A percentile compares a stretch with the other conserved stretches of the same genome.
phyloP scores from a whole-genome alignment of 2,888 invertebrate species.

The Pseudococcus jackbeardsleyi region DNA sequence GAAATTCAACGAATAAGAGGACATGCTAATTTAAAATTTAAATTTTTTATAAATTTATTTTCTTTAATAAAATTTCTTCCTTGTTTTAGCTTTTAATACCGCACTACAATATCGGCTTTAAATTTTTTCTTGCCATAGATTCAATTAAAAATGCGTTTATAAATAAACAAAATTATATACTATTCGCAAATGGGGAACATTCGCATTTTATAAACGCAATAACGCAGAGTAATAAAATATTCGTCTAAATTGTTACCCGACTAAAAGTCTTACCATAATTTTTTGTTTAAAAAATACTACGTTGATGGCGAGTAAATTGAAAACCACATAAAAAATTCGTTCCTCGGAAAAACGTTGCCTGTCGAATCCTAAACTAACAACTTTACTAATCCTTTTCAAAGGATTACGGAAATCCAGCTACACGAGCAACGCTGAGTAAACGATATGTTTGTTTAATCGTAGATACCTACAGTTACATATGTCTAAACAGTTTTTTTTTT shows the following conservation, averaged over 20 bases:
- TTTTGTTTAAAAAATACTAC: slow-evolving; percentile 38
- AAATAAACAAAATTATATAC: slow-evolving; percentile 3
- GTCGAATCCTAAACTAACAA: slow-evolving; percentile 55
- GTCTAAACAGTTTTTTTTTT: slow-evolving; percentile 1
- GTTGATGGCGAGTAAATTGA: slow-evolving; percentile 46
- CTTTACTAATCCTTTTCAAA: slow-evolving; percentile 46
- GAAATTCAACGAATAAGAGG: slow-evolving; percentile 40
- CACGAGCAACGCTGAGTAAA: slow-evolving; percentile 20
- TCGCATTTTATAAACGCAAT: slow-evolving; percentile 18
- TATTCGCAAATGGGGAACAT: background rate
- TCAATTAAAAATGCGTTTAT: background rate
- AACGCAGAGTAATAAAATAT: slow-evolving; percentile 47
- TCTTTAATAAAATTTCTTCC: slow-evolving; percentile 37
- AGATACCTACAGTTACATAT: background rate
- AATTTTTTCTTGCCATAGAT: background rate
- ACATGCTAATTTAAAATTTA: slow-evolving; percentile 40
- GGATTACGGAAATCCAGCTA: slow-evolving; percentile 42
- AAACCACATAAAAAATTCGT: slow-evolving; percentile 43
- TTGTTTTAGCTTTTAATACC: background rate
- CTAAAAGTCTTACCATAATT: slow-evolving; percentile 9
- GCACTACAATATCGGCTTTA: background rate
- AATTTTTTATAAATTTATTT: slow-evolving; percentile 46
- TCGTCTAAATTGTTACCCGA: slow-evolving; percentile 6
- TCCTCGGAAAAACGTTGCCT: slow-evolving; percentile 1
- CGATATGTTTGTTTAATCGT: slow-evolving; percentile 32